Base-by-base conservation (phyloP, 2,113 vertebrate genomes). In the Pipa parva region DNA sequence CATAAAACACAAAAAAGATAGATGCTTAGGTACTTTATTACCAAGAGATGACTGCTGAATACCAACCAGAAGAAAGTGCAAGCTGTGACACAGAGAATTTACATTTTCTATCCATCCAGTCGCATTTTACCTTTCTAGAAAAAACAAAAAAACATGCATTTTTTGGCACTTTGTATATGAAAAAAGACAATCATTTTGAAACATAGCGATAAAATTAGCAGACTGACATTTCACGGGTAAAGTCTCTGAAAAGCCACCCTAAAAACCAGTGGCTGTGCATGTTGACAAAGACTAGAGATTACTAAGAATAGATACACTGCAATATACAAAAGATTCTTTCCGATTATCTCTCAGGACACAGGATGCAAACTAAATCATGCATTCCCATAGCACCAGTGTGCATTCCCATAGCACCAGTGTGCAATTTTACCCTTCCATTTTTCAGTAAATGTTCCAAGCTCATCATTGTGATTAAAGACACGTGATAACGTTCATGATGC, bases 361-460 rank as follows among this genome's bases (percentile, higher is more conserved):
- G 13, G 31, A 60, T 70, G 58, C 48, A 70, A 61, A 70, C 17
- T 25, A 59, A 51, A 51, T 33, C 66, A 70, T 70, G 48, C 66
- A 54, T 2, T 51, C 59, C 20, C 37, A 20, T 51, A n/a, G 55
- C 45, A 52, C 12, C 31, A n/a, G n/a, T n/a, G n/a, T n/a, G n/a
- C 26, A 31, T 58, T 58, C 20, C 52, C 20, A 21, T 33, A 56
- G 49, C 54, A 21, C 17, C 52, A 55, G 26, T 55, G 29, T 57
- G 28, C 9, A 57, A 57, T n/a, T 9, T 33, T 20, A 39, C 36
- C 22, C 8, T 33, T 22, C 17, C 22, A 10, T 29, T 39, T 2
- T 20, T 37, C 11, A 27, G 29, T 21, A 24, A 29, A 56, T 50
- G 27, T 50, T 12, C 29, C 28, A 20, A 24, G 33, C 9, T n/a